phyloP scores from a whole-genome alignment of 2,113 vertebrate species.

The Zeus faber region DNA sequence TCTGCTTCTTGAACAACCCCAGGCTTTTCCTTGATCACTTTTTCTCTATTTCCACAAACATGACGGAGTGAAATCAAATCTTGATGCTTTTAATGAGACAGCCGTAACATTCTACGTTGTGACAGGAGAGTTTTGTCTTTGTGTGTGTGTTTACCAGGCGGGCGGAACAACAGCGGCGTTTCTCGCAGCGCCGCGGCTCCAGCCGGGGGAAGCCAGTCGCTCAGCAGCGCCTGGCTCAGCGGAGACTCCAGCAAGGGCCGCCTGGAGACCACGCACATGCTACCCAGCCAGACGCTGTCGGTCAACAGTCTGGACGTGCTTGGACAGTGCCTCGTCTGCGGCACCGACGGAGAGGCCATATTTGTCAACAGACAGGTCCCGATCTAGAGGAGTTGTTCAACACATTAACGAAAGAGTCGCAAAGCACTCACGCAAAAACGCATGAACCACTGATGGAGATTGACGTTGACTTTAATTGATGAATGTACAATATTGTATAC shows the following conservation, averaged over 20 bases:
- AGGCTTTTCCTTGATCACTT: too few relatives aligned
- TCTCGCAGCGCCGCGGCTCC: slow-evolving; percentile 79
- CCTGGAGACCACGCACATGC: slow-evolving; percentile 91
- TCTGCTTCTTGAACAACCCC: too few relatives aligned
- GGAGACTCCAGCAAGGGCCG: slow-evolving; percentile 88
- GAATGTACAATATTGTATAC: too few relatives aligned
- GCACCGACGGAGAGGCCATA: slow-evolving; percentile 93
- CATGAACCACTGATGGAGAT: too few relatives aligned
- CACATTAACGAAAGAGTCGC: too few relatives aligned
- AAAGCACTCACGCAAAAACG: too few relatives aligned
- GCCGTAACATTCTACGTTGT: too few relatives aligned
- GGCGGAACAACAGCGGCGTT: slow-evolving; percentile 81
- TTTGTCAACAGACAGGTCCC: slow-evolving; percentile 87
- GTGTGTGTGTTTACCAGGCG: slow-evolving; percentile 70
- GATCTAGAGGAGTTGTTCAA: slow-evolving; percentile 46
- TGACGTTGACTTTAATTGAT: too few relatives aligned
- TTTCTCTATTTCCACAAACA: too few relatives aligned
- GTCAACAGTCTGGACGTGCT: slow-evolving; percentile 94
- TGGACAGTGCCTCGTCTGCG: slow-evolving; percentile 91
- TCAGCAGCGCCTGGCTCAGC: slow-evolving; percentile 86
- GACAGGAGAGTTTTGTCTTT: not conserved
- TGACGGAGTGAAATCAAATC: too few relatives aligned
- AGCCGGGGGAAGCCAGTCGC: slow-evolving; percentile 77
- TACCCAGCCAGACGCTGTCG: slow-evolving; percentile 87
- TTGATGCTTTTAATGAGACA: too few relatives aligned